Evolutionary conservation across 2,113 vertebrate genomes (phyloP), one percentile per base, ranked within the genome.

Genomic region (Entelurus aequoreus): DNA sequence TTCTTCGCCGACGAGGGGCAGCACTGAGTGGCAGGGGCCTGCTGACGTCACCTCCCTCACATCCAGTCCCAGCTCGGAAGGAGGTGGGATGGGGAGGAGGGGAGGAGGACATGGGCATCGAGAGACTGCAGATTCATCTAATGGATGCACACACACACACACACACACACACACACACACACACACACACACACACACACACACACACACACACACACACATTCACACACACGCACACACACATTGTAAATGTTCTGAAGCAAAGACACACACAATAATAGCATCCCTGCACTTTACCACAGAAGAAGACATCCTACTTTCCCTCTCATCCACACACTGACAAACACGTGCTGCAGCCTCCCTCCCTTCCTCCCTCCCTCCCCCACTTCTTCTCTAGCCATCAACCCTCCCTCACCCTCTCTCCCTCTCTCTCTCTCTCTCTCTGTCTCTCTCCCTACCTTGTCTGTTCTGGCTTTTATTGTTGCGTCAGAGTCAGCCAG

Each of bases 41-140:
- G 89, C 89, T 92, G 90, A 92, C 91, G 89, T 92, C 91, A 93
- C 83, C 66, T 57, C 63, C 71, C 74, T 48, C 87, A 76, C 77
- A 88, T 87, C 82, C 87, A 86, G 80, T 88, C 82, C 82, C 76
- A 66, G 83, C 75, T 69, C 65, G 76, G 74, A 58, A 65, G 66
- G 67, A 44, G 65, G 66, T 74, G 53, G 55, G 52, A 54, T 35
- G 62, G 60, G 37, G 71, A 62, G 57, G 57, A 14, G 21, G 53
- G 55, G 38, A 35, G 13, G 38, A 77, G 75, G 72, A 85, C 77
- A 78, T 74, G 71, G 71, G 54, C 69, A 83, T 64, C 21, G 74
- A 74, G 75, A 83, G 61, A 85, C 89, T 90, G 89, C 89, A 88
- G 87, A 80, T 83, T 79, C 63, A 53, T 78, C 79, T 81, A 64